These are phyloP conservation scores for Zygothrica quintamaculata DNA, from an alignment of 2,888 invertebrate genomes.

Conservation along the genomic window DNA sequence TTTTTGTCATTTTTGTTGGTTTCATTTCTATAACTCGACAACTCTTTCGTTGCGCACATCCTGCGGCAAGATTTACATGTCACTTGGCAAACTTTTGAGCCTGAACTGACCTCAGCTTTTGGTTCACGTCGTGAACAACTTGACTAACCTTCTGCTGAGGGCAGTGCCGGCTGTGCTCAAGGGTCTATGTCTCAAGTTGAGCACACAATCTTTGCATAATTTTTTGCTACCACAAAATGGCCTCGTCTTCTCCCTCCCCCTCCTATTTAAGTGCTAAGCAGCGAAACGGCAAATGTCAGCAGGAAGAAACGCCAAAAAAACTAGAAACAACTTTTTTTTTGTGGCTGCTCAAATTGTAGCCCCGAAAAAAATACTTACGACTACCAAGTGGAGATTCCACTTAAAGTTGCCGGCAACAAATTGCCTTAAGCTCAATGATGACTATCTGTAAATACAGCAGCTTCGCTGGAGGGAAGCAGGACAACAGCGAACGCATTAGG, in stretches of 20 bases:
- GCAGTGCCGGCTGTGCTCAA: conserved; percentile 23
- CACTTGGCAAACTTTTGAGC: conserved; percentile 65
- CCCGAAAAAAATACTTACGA: conserved; percentile 5
- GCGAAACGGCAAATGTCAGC: conserved; percentile 63
- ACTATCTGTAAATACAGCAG: conserved; percentile 48
- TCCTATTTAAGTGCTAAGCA: conserved; percentile 34
- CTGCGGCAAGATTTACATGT: conserved; percentile 80
- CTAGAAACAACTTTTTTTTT: conserved; percentile 44
- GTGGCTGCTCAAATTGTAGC: conserved; percentile 19
- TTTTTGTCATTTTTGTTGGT: no score
- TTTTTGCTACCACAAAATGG: conserved; percentile 28
- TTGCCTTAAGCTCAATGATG: conserved; percentile 48
- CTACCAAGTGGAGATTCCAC: conserved; percentile 13
- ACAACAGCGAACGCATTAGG: conserved; percentile 40
- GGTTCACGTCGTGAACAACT: conserved; percentile 45
- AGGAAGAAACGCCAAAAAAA: conserved; percentile 57
- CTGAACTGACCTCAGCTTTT: conserved; percentile 50
- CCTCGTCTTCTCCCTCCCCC: not conserved
- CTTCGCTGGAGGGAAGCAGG: not conserved
- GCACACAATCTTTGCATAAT: conserved; percentile 78
- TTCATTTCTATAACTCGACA: conserved; percentile 34
- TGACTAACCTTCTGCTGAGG: conserved; percentile 43
- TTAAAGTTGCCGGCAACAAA: conserved; percentile 36
- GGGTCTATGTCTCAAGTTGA: conserved; percentile 56
- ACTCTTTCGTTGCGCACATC: conserved; percentile 64